Percentiles rank a stretch among this genome's conserved stretches.
Conservation (phyloP, 2,113 vertebrate species). For the Diphyllodes magnificus region DNA sequence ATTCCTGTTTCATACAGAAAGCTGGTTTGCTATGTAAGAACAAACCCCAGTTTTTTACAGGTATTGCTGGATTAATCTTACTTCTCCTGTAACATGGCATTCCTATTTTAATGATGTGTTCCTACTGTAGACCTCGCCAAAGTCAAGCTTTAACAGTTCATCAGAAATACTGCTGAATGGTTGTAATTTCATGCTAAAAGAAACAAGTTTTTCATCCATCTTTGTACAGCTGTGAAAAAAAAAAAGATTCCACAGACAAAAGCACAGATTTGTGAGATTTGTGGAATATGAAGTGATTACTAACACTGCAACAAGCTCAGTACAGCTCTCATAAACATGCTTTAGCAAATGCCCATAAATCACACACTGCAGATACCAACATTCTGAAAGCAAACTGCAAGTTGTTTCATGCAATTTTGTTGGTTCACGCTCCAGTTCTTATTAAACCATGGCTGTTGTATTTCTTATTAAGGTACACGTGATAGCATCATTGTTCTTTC, state of each 20-base stretch:
- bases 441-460: not conserved
- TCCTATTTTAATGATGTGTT: slow-evolving; percentile 7
- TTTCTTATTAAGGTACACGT: not conserved
- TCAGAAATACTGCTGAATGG: not conserved
- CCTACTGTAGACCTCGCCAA: not conserved
- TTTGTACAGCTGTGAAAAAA: not conserved
- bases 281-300: slow-evolving; percentile 14
- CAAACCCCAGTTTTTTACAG: not conserved
- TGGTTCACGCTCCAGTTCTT: slow-evolving; percentile 35
- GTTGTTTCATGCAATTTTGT: slow-evolving; percentile 23
- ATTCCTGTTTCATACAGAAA: not conserved
- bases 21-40: not conserved
- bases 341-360: slow-evolving; percentile 50
- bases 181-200: not conserved
- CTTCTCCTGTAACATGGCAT: not conserved
- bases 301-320: slow-evolving; percentile 35
- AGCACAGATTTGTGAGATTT: not conserved
- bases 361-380: slow-evolving; percentile 20
- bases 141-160: not conserved
- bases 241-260: slow-evolving; percentile 1
- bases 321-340: not conserved
- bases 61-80: not conserved
- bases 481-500: not conserved
- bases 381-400: slow-evolving; percentile 58
- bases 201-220: not conserved